Evolutionary conservation across 2,113 vertebrate species (phyloP).

Genomic region (Poecilia latipinna): DNA sequence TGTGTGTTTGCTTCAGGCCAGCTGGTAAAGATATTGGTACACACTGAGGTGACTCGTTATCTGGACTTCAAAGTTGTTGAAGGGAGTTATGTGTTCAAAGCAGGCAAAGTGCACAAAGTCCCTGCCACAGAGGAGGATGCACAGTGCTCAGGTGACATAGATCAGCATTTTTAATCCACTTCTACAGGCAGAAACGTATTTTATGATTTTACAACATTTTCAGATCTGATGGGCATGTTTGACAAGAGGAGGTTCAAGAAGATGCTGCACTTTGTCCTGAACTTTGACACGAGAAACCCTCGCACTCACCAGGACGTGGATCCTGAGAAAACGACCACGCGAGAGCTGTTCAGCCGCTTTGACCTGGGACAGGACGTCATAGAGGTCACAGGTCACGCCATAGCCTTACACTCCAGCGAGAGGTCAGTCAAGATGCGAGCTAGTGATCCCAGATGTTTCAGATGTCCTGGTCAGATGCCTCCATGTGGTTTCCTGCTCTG

Average conservation of each 20-base stretch:
- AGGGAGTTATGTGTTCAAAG: conserved; percentile 92
- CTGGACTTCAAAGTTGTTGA: conserved; percentile 97
- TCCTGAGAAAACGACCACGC: conserved; percentile 86
- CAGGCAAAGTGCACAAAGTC: conserved; percentile 93
- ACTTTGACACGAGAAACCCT: conserved; percentile 87
- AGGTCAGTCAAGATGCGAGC: conserved; percentile 82
- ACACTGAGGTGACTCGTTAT: conserved; percentile 95
- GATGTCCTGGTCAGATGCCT: neutral
- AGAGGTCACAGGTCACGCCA: conserved; percentile 91
- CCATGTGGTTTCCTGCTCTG: neutral
- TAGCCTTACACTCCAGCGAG: conserved; percentile 89
- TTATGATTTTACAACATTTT: conserved; percentile 3
- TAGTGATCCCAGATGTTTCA: neutral
- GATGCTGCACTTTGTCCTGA: conserved; percentile 88
- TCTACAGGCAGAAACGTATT: neutral
- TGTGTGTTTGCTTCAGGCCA: conserved; percentile 80
- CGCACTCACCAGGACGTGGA: conserved; percentile 89
- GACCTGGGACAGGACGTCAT: conserved; percentile 92
- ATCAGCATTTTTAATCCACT: neutral
- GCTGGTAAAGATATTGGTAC: conserved; percentile 93
- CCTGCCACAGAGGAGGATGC: conserved; percentile 92
- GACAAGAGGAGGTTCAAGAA: conserved; percentile 95
- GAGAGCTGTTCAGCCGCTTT: conserved; percentile 89
- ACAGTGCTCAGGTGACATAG: conserved; percentile 85
- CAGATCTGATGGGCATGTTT: conserved; percentile 95